These are phyloP conservation scores for Cryptotis parvus DNA, from an alignment of 2,113 vertebrate species.

Conservation along the genomic window DNA sequence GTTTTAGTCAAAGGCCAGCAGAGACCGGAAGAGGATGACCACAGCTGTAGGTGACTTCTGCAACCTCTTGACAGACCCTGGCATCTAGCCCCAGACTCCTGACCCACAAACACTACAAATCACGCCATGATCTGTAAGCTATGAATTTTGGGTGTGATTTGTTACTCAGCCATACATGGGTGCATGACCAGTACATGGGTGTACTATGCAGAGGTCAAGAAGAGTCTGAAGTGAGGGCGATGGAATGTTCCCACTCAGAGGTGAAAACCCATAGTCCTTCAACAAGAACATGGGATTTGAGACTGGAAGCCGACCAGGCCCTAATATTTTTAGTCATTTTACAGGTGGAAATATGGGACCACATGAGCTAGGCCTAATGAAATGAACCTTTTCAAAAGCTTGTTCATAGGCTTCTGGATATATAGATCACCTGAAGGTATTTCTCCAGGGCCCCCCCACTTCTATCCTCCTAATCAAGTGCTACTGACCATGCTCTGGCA, in stretches of 20 bases:
- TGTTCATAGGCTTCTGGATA: not conserved
- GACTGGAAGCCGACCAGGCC: not conserved
- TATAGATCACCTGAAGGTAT: not conserved
- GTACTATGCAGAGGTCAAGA: not conserved
- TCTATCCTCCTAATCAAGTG: not conserved
- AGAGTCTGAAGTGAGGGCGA: not conserved
- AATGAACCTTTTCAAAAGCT: not conserved
- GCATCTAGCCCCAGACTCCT: not conserved
- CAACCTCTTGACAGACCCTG: not conserved
- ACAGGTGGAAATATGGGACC: not conserved
- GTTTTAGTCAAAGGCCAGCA: not conserved
- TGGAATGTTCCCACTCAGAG: not conserved
- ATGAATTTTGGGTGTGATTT: not conserved
- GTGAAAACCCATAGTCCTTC: not conserved
- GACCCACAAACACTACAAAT: not conserved
- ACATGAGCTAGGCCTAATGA: not conserved
- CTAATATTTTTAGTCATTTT: not conserved
- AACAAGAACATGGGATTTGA: not conserved
- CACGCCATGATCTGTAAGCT: not conserved
- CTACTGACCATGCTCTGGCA: not conserved
- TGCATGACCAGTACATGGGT: not conserved
- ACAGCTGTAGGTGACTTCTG: no score
- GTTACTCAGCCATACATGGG: not conserved
- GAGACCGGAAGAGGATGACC: not conserved
- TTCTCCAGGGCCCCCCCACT: not conserved